phyloP scores from a whole-genome alignment of 2,888 invertebrate genomes.

The Agrypnus murinus region DNA sequence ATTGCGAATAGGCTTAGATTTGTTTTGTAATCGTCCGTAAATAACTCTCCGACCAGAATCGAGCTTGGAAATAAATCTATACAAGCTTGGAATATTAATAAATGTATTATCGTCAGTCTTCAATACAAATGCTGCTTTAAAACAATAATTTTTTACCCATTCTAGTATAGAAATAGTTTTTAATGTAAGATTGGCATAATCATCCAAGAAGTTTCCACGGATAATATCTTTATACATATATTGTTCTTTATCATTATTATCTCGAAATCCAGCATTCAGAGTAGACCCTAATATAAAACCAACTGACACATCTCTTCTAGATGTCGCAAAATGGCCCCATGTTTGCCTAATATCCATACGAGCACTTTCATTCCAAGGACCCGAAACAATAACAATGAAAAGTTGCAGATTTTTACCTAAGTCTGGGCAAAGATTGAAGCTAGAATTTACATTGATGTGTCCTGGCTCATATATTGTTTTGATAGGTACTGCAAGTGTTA shows the following conservation, averaged over 20 bases:
- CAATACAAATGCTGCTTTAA: slow-evolving; percentile 82
- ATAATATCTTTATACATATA: slow-evolving; percentile 85
- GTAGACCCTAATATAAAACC: slow-evolving; percentile 81
- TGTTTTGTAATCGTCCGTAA: slow-evolving; percentile 87
- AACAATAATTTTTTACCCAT: slow-evolving; percentile 87
- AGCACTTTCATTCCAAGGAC: slow-evolving; percentile 81
- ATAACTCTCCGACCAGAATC: slow-evolving; percentile 80
- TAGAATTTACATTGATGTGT: slow-evolving; percentile 78
- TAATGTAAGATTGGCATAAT: slow-evolving; percentile 87
- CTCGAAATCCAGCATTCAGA: slow-evolving; percentile 71
- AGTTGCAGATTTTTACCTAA: slow-evolving; percentile 78
- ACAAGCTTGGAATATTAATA: slow-evolving; percentile 84
- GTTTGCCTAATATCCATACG: slow-evolving; percentile 86
- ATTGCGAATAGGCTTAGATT: slow-evolving; percentile 90
- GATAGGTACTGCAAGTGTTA: too few species aligned
- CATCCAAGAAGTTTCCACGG: slow-evolving; percentile 82
- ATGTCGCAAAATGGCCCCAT: slow-evolving; percentile 86
- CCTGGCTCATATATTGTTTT: slow-evolving; percentile 82
- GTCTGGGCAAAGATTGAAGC: slow-evolving; percentile 80
- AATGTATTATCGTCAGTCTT: slow-evolving; percentile 95
- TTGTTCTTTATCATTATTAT: slow-evolving; percentile 78
- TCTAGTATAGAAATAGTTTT: slow-evolving; percentile 89
- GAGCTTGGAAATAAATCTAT: slow-evolving; percentile 79
- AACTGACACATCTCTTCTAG: slow-evolving; percentile 78
- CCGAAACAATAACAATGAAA: slow-evolving; percentile 83